Percentiles rank a stretch among this genome's conserved stretches.
Conservation (phyloP, 37 sponge, comb jelly and placozoan genomes). For the Ianthella basta region DNA sequence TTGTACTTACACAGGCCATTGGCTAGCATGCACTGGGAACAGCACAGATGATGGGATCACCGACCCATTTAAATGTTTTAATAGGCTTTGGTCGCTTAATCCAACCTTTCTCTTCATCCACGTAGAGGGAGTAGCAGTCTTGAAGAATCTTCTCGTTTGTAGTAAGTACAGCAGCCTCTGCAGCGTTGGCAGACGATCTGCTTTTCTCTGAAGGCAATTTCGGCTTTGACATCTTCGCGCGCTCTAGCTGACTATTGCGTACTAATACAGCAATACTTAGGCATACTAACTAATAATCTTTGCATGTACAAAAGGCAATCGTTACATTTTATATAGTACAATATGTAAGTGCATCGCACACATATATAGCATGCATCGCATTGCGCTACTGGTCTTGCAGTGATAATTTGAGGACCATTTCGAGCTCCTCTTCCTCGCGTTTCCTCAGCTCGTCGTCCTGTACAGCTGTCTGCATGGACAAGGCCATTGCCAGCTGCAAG, state of each 20-base stretch:
- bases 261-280: too few species aligned
- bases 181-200: slow-evolving; percentile 55
- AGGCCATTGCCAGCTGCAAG: slow-evolving; percentile 58
- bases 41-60: neutral
- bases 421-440: slow-evolving; percentile 76
- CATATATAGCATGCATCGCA: too few species aligned
- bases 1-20: too few species aligned
- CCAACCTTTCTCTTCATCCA: slow-evolving; percentile 53
- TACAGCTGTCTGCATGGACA: slow-evolving; percentile 38
- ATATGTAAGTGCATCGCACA: neutral
- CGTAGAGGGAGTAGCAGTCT: slow-evolving; percentile 70
- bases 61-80: too few species aligned
- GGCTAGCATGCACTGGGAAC: neutral
- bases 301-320: neutral
- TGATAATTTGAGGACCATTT: slow-evolving; percentile 69
- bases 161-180: slow-evolving; percentile 52
- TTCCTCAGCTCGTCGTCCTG: slow-evolving; percentile 34
- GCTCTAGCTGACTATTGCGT: neutral
- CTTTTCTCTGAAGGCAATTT: too few species aligned
- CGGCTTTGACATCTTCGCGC: slow-evolving; percentile 11
- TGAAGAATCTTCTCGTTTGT: slow-evolving; percentile 71
- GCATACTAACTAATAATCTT: too few species aligned
- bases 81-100: too few species aligned
- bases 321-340: neutral
- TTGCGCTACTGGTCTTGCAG: slow-evolving; percentile 60